Conservation (phyloP, 2,113 vertebrate genomes). For the Sterna hirundo region DNA sequence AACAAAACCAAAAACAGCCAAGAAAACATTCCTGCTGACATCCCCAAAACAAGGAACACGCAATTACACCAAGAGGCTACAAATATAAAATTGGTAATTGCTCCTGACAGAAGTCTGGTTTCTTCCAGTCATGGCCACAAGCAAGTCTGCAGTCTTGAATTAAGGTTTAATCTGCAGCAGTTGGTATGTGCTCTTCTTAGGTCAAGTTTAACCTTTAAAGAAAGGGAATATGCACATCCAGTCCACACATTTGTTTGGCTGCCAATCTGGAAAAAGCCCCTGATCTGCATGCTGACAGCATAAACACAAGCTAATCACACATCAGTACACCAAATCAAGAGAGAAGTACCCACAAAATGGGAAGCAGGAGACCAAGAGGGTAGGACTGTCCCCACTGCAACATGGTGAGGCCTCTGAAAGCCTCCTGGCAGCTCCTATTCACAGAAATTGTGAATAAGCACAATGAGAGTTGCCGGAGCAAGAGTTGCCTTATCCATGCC, state of each 20-base stretch:
- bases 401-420: neutral
- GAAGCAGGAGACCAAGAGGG: neutral
- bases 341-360: neutral
- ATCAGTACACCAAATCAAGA: neutral
- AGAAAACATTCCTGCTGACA: neutral
- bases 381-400: neutral
- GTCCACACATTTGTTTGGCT: neutral
- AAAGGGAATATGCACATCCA: neutral
- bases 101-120: neutral
- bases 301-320: neutral
- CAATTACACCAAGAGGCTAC: neutral
- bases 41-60: neutral
- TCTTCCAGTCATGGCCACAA: neutral
- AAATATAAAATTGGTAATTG: neutral
- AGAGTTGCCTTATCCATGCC: neutral
- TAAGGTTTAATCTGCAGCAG: neutral
- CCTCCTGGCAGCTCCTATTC: neutral
- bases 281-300: neutral
- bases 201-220: neutral
- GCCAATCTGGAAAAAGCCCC: neutral
- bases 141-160: neutral
- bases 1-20: neutral
- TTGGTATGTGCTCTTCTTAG: neutral
- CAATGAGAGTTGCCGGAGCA: neutral
- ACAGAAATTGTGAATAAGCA: neutral